phyloP scores from a whole-genome alignment of 2,113 vertebrate genomes.

The Ammodytes dubius region DNA sequence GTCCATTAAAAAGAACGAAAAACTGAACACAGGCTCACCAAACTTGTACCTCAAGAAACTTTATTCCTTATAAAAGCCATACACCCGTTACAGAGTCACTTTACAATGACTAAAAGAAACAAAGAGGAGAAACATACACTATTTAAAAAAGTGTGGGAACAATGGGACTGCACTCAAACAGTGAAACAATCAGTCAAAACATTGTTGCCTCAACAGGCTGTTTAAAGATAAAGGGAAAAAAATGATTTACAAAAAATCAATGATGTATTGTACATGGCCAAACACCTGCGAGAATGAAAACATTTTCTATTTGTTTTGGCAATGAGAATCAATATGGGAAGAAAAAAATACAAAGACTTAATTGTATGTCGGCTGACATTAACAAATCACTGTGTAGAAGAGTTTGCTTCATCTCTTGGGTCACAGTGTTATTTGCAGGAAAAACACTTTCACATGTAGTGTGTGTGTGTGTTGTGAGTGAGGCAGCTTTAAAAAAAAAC shows the following conservation, averaged over 20 bases:
- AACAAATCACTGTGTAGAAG: slow-evolving; percentile 7
- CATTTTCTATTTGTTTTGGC: slow-evolving; percentile 38
- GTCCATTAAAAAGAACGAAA: neutral
- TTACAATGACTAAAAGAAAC: slow-evolving; percentile 64
- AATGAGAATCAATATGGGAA: slow-evolving; percentile 15
- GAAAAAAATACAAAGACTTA: slow-evolving; percentile 13
- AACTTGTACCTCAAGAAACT: slow-evolving; percentile 73
- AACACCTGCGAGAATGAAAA: slow-evolving; percentile 41
- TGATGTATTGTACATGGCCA: slow-evolving; percentile 8
- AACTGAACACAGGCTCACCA: neutral
- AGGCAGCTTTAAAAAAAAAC: slow-evolving; percentile 61
- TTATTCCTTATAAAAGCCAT: slow-evolving; percentile 85
- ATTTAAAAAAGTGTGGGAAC: slow-evolving; percentile 34
- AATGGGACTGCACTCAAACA: slow-evolving; percentile 46
- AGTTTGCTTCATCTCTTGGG: slow-evolving; percentile 24
- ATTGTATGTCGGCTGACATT: slow-evolving; percentile 5
- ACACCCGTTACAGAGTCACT: slow-evolving; percentile 71
- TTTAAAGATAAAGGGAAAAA: neutral
- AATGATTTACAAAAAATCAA: slow-evolving; percentile 4
- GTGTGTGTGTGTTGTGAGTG: slow-evolving; percentile 14
- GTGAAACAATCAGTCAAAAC: slow-evolving; percentile 32
- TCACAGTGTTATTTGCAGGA: slow-evolving; percentile 69
- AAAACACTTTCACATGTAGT: slow-evolving; percentile 37
- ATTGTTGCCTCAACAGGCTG: slow-evolving; percentile 11
- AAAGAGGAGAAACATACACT: slow-evolving; percentile 53